These are phyloP conservation scores for Drosophila incognita DNA, from an alignment of 2,888 invertebrate species.

Conservation along the genomic window DNA sequence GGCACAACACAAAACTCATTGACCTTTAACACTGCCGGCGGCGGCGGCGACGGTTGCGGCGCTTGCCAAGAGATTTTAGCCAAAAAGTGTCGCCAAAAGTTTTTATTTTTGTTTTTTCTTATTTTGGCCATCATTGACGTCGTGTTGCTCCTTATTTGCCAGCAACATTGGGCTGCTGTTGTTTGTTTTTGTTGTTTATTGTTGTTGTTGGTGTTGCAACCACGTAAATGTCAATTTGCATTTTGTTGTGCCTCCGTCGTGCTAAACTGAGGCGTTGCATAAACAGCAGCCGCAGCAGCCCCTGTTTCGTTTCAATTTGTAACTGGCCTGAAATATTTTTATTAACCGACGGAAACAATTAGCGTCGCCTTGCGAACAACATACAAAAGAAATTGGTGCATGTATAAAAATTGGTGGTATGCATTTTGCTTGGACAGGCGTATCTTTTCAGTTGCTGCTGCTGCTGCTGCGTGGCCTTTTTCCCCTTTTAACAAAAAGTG, in stretches of 20 bases:
- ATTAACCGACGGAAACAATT: slow-evolving; percentile 83
- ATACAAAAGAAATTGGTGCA: slow-evolving; percentile 31
- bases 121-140: slow-evolving; percentile 61
- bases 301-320: slow-evolving; percentile 71
- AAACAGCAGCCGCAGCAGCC: slow-evolving; percentile 58
- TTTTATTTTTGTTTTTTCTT: slow-evolving; percentile 1
- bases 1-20: slow-evolving; percentile 63
- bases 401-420: slow-evolving; percentile 47
- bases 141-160: slow-evolving; percentile 81
- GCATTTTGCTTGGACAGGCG: slow-evolving; percentile 60
- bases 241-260: slow-evolving; percentile 63
- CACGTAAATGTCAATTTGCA: slow-evolving; percentile 81
- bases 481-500: slow-evolving; percentile 51
- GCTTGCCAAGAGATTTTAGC: slow-evolving; percentile 49
- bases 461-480: slow-evolving; percentile 72
- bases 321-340: slow-evolving; percentile 79
- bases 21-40: slow-evolving; percentile 69
- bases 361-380: slow-evolving; percentile 70
- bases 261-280: slow-evolving; percentile 74
- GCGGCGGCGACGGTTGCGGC: slow-evolving; percentile 14
- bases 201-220: slow-evolving; percentile 63
- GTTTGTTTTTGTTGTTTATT: slow-evolving; percentile 1
- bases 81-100: slow-evolving; percentile 73
- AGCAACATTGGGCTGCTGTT: slow-evolving; percentile 51
- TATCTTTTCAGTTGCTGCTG: slow-evolving; percentile 47